These are phyloP conservation scores for Pentamera pediparva DNA, from an alignment of 53 echinoderm and acorn worm species.

Conservation along the genomic window DNA sequence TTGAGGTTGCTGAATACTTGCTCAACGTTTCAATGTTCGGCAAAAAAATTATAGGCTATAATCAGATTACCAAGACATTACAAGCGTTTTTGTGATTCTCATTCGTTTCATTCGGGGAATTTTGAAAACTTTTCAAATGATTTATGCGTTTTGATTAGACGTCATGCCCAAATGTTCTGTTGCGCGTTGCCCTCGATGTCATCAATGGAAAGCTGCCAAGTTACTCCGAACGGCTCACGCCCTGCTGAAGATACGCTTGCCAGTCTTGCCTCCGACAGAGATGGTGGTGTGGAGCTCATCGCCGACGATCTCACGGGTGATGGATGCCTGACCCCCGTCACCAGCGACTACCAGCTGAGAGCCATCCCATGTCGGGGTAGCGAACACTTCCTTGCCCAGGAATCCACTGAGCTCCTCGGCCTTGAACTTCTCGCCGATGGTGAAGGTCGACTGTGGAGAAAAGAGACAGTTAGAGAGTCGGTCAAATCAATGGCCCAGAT, in stretches of 20 bases:
- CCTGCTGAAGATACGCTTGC: constrained; percentile 74
- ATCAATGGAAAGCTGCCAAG: too few relatives aligned
- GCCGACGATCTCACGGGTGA: constrained; percentile 58
- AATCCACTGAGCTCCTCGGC: constrained; percentile 63
- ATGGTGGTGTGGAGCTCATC: constrained; percentile 60
- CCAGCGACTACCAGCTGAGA: constrained; percentile 59
- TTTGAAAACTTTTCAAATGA: neutral
- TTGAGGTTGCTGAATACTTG: too few relatives aligned
- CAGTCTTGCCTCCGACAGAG: constrained; percentile 47
- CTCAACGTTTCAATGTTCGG: too few relatives aligned
- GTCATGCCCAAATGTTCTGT: neutral
- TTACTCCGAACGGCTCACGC: too few relatives aligned
- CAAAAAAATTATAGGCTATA: too few relatives aligned
- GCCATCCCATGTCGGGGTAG: constrained; percentile 60
- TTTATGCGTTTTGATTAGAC: neutral
- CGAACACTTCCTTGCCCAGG: constrained; percentile 59
- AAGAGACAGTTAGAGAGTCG: neutral
- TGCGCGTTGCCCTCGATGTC: too few relatives aligned
- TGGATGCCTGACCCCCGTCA: constrained; percentile 47
- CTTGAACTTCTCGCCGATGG: constrained; percentile 50
- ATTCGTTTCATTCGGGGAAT: too few relatives aligned
- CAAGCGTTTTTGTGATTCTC: too few relatives aligned
- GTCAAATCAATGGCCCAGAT: too few relatives aligned
- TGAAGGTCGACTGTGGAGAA: constrained; percentile 24
- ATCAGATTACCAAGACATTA: too few relatives aligned